phyloP scores from a whole-genome alignment of 2,888 invertebrate genomes.

The Microctonus aethiopoides region DNA sequence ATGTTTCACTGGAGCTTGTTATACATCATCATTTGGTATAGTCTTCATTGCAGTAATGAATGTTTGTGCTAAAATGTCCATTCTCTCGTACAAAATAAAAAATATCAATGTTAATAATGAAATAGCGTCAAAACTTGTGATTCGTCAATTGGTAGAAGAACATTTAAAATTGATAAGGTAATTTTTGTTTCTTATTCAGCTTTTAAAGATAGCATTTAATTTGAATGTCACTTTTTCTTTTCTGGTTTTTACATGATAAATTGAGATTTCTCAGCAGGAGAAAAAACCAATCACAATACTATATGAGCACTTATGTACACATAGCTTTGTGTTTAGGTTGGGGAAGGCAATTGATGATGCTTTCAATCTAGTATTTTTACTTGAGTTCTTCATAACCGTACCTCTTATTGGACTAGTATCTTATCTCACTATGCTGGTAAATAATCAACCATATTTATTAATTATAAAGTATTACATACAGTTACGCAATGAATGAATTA shows the following conservation, averaged over 20 bases:
- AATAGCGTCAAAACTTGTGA: not conserved
- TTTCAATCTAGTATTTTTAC: not conserved
- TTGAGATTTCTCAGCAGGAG: not conserved
- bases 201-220: too few species aligned
- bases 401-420: constrained; percentile 3
- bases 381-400: not conserved
- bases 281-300: too few species aligned
- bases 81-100: constrained; percentile 33
- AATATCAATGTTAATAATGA: not conserved
- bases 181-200: too few species aligned
- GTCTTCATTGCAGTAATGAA: constrained; percentile 30
- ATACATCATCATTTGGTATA: not conserved
- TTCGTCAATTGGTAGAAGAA: not conserved
- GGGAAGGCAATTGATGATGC: not conserved
- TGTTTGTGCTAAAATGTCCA: constrained; percentile 34
- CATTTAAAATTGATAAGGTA: not conserved
- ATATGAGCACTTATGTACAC: too few species aligned
- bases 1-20: not conserved
- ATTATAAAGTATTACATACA: not conserved
- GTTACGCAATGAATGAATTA: not conserved
- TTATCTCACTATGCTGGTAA: constrained; percentile 11
- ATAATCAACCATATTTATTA: not conserved
- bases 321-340: not conserved
- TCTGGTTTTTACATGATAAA: too few species aligned
- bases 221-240: too few species aligned